A percentile compares a stretch with the other conserved stretches of the same genome.
Evolutionary conservation across 2,113 vertebrate genomes (phyloP).

Genomic region (Caracal caracal): DNA sequence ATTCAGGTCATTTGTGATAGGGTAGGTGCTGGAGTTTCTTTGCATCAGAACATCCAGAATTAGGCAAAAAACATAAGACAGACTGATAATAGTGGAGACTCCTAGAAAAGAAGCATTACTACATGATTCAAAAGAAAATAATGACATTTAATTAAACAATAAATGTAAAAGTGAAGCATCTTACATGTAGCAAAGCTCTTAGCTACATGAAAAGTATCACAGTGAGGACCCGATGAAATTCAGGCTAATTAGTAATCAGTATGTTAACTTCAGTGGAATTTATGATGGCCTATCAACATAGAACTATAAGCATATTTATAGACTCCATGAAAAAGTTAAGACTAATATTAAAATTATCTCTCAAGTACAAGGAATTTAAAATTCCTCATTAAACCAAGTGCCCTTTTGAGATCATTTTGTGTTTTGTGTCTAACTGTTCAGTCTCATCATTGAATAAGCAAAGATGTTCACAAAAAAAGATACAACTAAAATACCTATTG

Average conservation of each 20-base stretch:
- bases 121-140: conserved; percentile 45
- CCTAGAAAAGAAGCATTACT: not conserved
- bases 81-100: not conserved
- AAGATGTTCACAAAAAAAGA: conserved; percentile 42
- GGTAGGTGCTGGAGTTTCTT: not conserved
- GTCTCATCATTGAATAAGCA: conserved; percentile 6
- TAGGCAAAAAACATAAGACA: not conserved
- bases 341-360: conserved; percentile 63
- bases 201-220: conserved; percentile 40
- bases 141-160: conserved; percentile 55
- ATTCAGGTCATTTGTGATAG: not conserved
- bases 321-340: conserved; percentile 62
- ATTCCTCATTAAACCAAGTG: conserved; percentile 52
- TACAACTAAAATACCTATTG: not conserved
- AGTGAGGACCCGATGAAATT: conserved; percentile 56
- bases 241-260: conserved; percentile 65
- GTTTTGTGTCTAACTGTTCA: conserved; percentile 61
- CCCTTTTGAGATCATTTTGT: conserved; percentile 49
- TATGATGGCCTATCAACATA: conserved; percentile 35
- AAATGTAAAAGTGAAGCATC: conserved; percentile 38
- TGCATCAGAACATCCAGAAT: conserved; percentile 13
- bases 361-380: conserved; percentile 64
- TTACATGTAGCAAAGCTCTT: conserved; percentile 43
- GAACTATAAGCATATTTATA: conserved; percentile 56
- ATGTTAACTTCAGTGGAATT: conserved; percentile 48